phyloP scores from a whole-genome alignment of 2,888 invertebrate species.

The Limulus polyphemus region DNA sequence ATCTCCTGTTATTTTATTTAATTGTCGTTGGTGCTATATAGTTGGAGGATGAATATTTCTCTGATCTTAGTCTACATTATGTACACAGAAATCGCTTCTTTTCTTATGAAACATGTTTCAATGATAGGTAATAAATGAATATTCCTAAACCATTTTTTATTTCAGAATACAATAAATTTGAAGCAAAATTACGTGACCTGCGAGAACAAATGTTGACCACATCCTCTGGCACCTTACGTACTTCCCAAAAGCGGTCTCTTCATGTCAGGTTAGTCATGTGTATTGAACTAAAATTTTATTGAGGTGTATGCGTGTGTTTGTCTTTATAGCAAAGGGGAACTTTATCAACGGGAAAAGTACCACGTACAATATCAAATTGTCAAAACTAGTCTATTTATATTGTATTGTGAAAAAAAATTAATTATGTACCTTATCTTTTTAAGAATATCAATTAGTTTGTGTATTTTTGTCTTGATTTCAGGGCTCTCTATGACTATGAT shows the following conservation, averaged over 20 bases:
- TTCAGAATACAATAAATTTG: conserved; percentile 91
- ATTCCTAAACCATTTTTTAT: conserved; percentile 6
- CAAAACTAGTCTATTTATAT: conserved; percentile 1
- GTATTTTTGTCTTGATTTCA: conserved; percentile 36
- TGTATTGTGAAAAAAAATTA: not conserved
- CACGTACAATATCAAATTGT: conserved; percentile 27
- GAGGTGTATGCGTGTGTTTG: too few species aligned
- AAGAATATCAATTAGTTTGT: not conserved
- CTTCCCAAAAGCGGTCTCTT: conserved; percentile 88
- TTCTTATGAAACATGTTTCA: too few species aligned
- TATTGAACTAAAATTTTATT: not conserved
- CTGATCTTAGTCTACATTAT: too few species aligned
- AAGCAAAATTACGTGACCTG: conserved; percentile 94
- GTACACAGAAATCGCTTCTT: too few species aligned
- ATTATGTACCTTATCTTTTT: not conserved
- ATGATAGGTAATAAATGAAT: too few species aligned
- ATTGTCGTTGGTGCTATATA: too few species aligned
- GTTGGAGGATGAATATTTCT: too few species aligned
- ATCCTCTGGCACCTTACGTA: conserved; percentile 69
- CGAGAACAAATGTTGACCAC: conserved; percentile 60
- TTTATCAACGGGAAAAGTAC: too few species aligned
- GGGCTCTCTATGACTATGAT: conserved; percentile 97
- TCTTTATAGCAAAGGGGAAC: too few species aligned
- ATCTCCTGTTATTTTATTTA: too few species aligned
- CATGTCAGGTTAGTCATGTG: conserved; percentile 63